Evolutionary conservation across 2,888 invertebrate species (phyloP), one percentile per base, ranked within the genome.

Genomic region (Ischnus inquisitorius): DNA sequence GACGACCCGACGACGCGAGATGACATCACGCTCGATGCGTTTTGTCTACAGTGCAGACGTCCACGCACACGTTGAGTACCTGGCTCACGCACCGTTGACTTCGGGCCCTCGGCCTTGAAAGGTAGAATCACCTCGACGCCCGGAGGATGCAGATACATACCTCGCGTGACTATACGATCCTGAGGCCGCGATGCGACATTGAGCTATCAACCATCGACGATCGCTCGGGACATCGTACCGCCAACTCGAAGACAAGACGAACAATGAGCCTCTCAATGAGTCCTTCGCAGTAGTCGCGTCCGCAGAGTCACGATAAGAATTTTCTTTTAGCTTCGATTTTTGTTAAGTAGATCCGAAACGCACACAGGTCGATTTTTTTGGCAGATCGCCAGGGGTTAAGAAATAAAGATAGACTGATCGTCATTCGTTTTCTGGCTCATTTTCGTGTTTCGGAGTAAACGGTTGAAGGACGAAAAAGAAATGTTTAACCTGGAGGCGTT

Each of bases 1-100:
- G 86, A 76, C 87, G 88, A 90, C 87, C 88, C 85, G 83, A 74
- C 81, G 78, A 83, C 81, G 83, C 74, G 78, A 82, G 87, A 90
- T 90, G 91, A 91, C 91, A 90, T 87, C 87, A 88, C 88, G 86
- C 84, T 86, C 87, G 12, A 10, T 14, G 14, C 28, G 60, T 28
- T 25, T 60, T 25, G 2, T 57, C 8, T 22, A 8, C 19, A 12
- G 10, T 19, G 51, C 48, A 16, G 1, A n/a, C 28, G 39, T 65
- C 12, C 46, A 72, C 39, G n/a, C 22, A 62, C 48, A 69, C 41
- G 39, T 39, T 22, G 41, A 41, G 22, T 10, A 41, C 43, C 64
- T 16, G 16, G 28, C 25, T 25, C 51, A 62, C 48, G 71, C 64
- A 71, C 28, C 4, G 10, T 12, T 51, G 79, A 19, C 46, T 62